Conservation (phyloP, 1,140 invertebrate species). For the Paraescarpia echinospica region DNA sequence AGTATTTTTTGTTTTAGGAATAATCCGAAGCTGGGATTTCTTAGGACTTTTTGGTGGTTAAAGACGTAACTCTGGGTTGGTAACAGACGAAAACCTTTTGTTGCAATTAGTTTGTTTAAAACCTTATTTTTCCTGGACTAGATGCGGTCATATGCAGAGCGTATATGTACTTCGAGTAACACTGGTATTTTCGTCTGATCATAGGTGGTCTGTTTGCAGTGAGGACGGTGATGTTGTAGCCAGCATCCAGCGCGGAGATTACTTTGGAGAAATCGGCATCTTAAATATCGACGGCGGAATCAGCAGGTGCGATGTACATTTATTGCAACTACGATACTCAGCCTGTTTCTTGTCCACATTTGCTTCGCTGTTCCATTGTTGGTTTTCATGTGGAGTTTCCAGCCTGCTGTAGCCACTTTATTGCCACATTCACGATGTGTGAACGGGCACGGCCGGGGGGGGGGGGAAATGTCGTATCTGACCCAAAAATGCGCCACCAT, state of each 20-base stretch:
- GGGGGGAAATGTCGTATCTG: not conserved
- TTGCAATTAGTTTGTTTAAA: too few relatives aligned
- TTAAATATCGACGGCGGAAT: conserved; percentile 82
- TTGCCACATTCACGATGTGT: not conserved
- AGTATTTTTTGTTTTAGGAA: too few relatives aligned
- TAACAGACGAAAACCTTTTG: too few relatives aligned
- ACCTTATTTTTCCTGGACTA: too few relatives aligned
- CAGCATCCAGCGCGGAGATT: conserved; percentile 95
- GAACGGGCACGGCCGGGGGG: not conserved
- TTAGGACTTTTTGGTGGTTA: too few relatives aligned
- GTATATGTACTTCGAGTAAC: too few relatives aligned
- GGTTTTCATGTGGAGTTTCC: not conserved
- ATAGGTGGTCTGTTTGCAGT: conserved; percentile 61
- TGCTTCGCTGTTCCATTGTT: not conserved
- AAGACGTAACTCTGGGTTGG: too few relatives aligned
- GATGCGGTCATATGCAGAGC: too few relatives aligned
- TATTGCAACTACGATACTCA: not conserved
- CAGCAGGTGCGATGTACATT: conserved; percentile 20
- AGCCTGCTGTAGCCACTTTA: not conserved
- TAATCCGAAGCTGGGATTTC: too few relatives aligned
- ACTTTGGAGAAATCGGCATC: conserved; percentile 97
- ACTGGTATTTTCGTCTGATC: not conserved
- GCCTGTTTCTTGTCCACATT: too few relatives aligned
- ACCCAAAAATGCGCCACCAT: too few relatives aligned
- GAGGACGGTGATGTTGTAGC: conserved; percentile 90